Percentiles rank a stretch among this genome's conserved stretches.
phyloP scores from a whole-genome alignment of 2,888 invertebrate genomes.

The Ectemnius lituratus region DNA sequence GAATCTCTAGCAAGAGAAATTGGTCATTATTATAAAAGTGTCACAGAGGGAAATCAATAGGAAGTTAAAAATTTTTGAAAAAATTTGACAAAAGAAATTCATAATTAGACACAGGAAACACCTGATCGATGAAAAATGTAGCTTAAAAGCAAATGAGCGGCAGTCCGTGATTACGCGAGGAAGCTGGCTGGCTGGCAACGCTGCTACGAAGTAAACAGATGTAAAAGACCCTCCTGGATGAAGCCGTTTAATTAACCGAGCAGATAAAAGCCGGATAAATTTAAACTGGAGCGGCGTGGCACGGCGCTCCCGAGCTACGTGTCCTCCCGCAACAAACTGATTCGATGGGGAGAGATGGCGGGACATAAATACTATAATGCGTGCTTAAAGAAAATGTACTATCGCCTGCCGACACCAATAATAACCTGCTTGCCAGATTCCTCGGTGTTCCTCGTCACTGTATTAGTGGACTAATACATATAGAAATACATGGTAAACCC shows the following conservation, averaged over 20 bases:
- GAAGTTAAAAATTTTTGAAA: too few species aligned
- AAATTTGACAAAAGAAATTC: too few species aligned
- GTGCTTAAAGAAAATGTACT: slow-evolving; percentile 1
- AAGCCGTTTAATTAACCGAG: slow-evolving; percentile 6
- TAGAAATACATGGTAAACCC: too few species aligned
- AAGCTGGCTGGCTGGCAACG: slow-evolving; percentile 5
- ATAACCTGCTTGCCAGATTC: neutral
- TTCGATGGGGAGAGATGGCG: too few species aligned
- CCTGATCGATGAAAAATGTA: too few species aligned
- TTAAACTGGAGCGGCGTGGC: neutral
- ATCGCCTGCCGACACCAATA: neutral
- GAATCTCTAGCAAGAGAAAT: too few species aligned
- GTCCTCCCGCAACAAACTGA: neutral
- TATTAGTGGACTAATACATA: too few species aligned
- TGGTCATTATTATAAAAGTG: too few species aligned
- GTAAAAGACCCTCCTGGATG: neutral
- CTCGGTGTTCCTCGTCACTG: too few species aligned
- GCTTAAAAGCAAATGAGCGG: too few species aligned
- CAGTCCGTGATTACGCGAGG: neutral
- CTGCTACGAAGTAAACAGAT: neutral
- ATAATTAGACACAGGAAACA: too few species aligned
- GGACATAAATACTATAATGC: neutral
- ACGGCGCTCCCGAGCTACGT: neutral
- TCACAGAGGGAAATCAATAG: too few species aligned
- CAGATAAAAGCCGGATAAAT: neutral